Base-by-base conservation (phyloP, 2,113 vertebrate genomes). In the Chamaetylas fuelleborni region DNA sequence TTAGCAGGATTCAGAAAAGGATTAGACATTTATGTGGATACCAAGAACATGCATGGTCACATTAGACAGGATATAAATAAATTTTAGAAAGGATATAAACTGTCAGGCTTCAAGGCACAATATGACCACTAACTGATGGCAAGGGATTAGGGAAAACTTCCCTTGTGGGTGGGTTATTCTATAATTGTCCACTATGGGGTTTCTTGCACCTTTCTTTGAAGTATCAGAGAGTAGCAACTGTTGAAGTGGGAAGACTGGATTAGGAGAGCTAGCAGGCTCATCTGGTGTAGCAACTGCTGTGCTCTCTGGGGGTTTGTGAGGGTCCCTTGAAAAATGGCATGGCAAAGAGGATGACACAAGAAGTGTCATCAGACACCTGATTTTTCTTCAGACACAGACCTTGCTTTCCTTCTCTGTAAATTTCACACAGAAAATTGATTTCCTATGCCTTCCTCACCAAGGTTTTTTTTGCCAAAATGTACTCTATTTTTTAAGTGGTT, bases 1-100 rank as follows among this genome's bases (percentile, higher is more conserved):
- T 96, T 96, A 96, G 89, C 95, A 81, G 93, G 82, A 86, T 93
- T 96, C 92, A 87, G 86, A 92, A 96, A 96, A 80, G 94, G 90
- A 96, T 95, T 92, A 97, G 95, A 93, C 92, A 66, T 94, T 95
- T 96, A 92, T 94, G 72, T 85, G 73, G 92, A 80, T 45, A 87
- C 94, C 71, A 81, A 90, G 96, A 96, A 95, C 94, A 90, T 93
- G 76, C 79, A 62, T 72, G 89, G 85, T 70, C 93, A 92, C 85
- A 71, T 96, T 93, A 96, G 87, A 92, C 45, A 78, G 89, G 95
- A 80, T 96, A 94, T 93, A 96, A 97, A 97, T 94, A 95, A 10
- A 76, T 96, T 94, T 92, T 81, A 72, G 94, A 86, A 94, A 76
- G 95, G 88, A 96, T 95, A 90, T 92, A 93, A 96, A 94, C 81